Evolutionary conservation across 2,797 vertebrate species (phyloP).

Genomic region (Mormyrops boulengeri): DNA sequence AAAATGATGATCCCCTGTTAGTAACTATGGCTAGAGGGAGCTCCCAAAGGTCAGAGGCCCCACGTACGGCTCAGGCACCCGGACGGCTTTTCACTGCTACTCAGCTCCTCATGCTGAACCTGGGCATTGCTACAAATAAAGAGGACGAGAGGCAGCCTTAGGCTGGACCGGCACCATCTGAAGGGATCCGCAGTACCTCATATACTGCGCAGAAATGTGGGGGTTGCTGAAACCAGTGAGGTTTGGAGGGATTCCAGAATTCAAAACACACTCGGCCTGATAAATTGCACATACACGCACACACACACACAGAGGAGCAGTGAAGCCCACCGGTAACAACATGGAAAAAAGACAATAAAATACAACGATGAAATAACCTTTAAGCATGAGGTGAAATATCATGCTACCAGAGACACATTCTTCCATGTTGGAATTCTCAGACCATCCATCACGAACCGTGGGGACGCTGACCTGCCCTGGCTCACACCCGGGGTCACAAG

Average conservation of each 20-base stretch:
- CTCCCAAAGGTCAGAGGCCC: slow-evolving; percentile 40
- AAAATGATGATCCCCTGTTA: slow-evolving; percentile 54
- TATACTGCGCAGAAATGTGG: slow-evolving; percentile 44
- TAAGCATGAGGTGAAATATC: background rate
- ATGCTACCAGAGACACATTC: slow-evolving; percentile 11
- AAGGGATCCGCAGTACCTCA: slow-evolving; percentile 55
- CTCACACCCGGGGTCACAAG: slow-evolving; percentile 75
- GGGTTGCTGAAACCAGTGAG: slow-evolving; percentile 58
- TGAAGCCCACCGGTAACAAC: background rate
- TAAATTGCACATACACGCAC: slow-evolving; percentile 36
- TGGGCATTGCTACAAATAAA: slow-evolving; percentile 69
- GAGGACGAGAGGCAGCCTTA: slow-evolving; percentile 61
- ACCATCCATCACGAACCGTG: slow-evolving; percentile 77
- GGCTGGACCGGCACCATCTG: slow-evolving; percentile 56
- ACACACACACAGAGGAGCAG: background rate
- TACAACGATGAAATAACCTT: background rate
- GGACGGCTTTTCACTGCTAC: slow-evolving; percentile 56
- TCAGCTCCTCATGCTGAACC: slow-evolving; percentile 61
- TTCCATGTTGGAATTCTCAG: slow-evolving; percentile 76
- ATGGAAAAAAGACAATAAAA: background rate
- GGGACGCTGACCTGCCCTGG: slow-evolving; percentile 74
- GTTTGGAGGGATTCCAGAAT: slow-evolving; percentile 49
- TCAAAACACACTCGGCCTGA: slow-evolving; percentile 54
- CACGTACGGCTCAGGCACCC: slow-evolving; percentile 40
- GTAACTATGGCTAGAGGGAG: slow-evolving; percentile 57